Percentiles rank a stretch among this genome's conserved stretches.
Evolutionary conservation across 1,140 invertebrate species (phyloP).

Genomic region (Venustaconcha ellipsiformis): DNA sequence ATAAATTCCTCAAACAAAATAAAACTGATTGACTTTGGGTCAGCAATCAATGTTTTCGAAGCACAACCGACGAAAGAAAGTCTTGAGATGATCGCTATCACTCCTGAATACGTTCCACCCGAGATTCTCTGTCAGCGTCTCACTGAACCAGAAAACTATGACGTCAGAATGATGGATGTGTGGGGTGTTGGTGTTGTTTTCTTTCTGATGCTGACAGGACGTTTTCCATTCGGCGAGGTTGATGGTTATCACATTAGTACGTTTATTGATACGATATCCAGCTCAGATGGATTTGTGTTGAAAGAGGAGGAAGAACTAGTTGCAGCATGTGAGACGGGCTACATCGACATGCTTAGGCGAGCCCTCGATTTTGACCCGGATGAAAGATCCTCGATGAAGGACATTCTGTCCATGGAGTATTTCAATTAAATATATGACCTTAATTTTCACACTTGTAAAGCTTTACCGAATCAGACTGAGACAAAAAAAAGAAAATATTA

Average conservation of each 20-base stretch:
- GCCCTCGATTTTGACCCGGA: too few relatives aligned
- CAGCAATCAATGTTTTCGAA: slow-evolving; percentile 14
- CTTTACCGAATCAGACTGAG: too few relatives aligned
- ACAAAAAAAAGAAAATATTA: too few relatives aligned
- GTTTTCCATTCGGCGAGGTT: slow-evolving; percentile 29
- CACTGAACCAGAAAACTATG: slow-evolving; percentile 14
- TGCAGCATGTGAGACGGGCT: too few relatives aligned
- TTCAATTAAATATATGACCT: too few relatives aligned
- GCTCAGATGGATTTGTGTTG: too few relatives aligned
- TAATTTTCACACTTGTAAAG: too few relatives aligned
- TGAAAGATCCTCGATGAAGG: too few relatives aligned
- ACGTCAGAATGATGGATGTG: slow-evolving; percentile 29
- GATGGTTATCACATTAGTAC: neutral
- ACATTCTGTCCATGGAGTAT: too few relatives aligned
- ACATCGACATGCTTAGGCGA: too few relatives aligned
- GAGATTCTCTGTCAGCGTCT: slow-evolving; percentile 18
- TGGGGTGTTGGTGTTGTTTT: slow-evolving; percentile 27
- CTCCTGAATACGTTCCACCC: slow-evolving; percentile 28
- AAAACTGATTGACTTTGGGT: slow-evolving; percentile 27
- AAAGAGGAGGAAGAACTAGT: too few relatives aligned
- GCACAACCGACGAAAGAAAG: slow-evolving; percentile 15
- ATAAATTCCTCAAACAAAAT: neutral
- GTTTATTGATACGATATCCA: too few relatives aligned
- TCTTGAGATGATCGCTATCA: slow-evolving; percentile 27
- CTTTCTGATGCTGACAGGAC: slow-evolving; percentile 24